Percentiles rank a stretch among this genome's conserved stretches.
phyloP scores from a whole-genome alignment of 2,888 invertebrate genomes.

The Peribatodes rhomboidaria region DNA sequence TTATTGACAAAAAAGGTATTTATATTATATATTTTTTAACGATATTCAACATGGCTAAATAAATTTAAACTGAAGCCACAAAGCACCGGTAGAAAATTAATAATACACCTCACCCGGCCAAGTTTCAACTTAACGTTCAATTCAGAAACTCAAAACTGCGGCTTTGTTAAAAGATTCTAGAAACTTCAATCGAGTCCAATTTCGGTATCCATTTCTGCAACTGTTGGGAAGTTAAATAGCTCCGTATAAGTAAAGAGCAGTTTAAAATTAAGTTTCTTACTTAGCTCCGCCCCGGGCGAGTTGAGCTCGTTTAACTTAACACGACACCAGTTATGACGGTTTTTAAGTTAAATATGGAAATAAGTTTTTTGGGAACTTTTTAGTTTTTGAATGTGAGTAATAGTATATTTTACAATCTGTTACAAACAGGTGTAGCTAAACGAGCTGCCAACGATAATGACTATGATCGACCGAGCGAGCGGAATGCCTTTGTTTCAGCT shows the following conservation, averaged over 20 bases:
- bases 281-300: slow-evolving; percentile 45
- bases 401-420: no score
- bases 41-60: no score
- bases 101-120: neutral
- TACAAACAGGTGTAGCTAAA: no score
- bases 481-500: no score
- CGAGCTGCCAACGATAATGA: no score
- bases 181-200: slow-evolving; percentile 47
- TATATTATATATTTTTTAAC: no score
- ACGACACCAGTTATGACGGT: slow-evolving; percentile 18
- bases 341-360: slow-evolving; percentile 10
- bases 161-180: slow-evolving; percentile 38
- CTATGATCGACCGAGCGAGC: no score
- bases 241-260: slow-evolving; percentile 46
- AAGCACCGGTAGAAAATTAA: neutral
- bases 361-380: neutral
- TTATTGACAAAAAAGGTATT: no score
- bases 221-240: slow-evolving; percentile 54
- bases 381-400: neutral
- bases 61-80: neutral
- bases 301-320: slow-evolving; percentile 15
- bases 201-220: slow-evolving; percentile 49
- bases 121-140: slow-evolving; percentile 23
- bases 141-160: slow-evolving; percentile 17
- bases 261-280: slow-evolving; percentile 58